Conservation (phyloP, 1,140 invertebrate species). For the Berghia stephanieae region DNA sequence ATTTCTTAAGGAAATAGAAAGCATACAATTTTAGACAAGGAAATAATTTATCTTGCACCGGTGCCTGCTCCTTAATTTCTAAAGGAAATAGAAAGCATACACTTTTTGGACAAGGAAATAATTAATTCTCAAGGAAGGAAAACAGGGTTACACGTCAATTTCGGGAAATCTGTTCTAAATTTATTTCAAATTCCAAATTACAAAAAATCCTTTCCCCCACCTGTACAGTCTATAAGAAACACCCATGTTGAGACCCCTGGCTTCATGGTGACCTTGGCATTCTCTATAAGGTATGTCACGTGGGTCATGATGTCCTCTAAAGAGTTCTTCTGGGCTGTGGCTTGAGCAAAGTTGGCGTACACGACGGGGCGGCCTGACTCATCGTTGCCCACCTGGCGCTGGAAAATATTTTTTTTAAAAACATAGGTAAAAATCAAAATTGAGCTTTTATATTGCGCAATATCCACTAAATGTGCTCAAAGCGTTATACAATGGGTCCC, state of each 20-base stretch:
- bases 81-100: no score
- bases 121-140: no score
- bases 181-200: no score
- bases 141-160: no score
- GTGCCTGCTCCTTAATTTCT: no score
- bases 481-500: background rate
- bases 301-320: constrained; percentile 56
- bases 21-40: no score
- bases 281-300: constrained; percentile 61
- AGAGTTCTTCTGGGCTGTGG: constrained; percentile 45
- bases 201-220: no score
- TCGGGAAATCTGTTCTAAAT: no score
- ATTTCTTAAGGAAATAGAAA: no score
- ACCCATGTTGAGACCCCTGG: constrained; percentile 58
- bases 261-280: constrained; percentile 57
- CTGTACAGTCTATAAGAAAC: constrained; percentile 61
- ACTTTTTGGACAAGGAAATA: no score
- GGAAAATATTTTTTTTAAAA: constrained; percentile 28
- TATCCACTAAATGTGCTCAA: background rate
- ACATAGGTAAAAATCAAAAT: background rate
- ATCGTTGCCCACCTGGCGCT: constrained; percentile 65
- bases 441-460: background rate
- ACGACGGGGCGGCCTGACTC: constrained; percentile 58
- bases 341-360: constrained; percentile 58
- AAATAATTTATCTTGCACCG: no score